Base-by-base conservation (phyloP, 2,797 vertebrate genomes). In the Sternotherus odoratus region DNA sequence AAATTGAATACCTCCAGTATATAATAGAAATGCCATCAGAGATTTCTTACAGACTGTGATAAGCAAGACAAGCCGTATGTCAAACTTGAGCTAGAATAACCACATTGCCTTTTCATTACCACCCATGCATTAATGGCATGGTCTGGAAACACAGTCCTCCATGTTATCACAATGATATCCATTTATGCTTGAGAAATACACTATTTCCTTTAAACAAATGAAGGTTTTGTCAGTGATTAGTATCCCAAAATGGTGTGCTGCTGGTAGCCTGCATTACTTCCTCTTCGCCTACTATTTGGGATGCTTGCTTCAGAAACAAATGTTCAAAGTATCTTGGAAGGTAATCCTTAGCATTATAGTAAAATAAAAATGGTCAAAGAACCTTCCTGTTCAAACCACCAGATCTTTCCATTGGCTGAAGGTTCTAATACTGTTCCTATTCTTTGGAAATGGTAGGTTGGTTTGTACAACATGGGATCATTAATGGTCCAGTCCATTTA, bases 1-100 rank as follows among this genome's bases (percentile, higher is more conserved):
- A 46, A 10, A 16, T 1, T 0, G 6, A 26, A 24, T 75, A 43
- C 57, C 81, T 79, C 77, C 66, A 3, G 79, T 15, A 1, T n/a
- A 51, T 7, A 79, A 84, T 77, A 86, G 88, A 95, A 95, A 93
- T 83, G 88, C 57, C 91, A 94, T 89, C 77, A 96, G 95, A 89
- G 94, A 95, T 92, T 96, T 96, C 95, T 95, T 95, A 86, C 94
- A 85, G 77, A 4, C 81, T 46, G 12, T 75, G 86, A 94, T 69
- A 92, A 88, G 89, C 63, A 90, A 96, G 91, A 36, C 51, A 69
- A 92, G 79, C 1, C 39, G 28, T 23, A 2, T 87, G 79, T 81
- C 92, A 92, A 74, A 56, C n/a, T 8, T 0, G 0, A 91, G 79
- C 74, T 92, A 91, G 66, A 93, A 90, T 3, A 94, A 80, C 33